These are phyloP conservation scores for Porites evermanni DNA, from an alignment of 92 coral and sea anemone species.

Conservation along the genomic window DNA sequence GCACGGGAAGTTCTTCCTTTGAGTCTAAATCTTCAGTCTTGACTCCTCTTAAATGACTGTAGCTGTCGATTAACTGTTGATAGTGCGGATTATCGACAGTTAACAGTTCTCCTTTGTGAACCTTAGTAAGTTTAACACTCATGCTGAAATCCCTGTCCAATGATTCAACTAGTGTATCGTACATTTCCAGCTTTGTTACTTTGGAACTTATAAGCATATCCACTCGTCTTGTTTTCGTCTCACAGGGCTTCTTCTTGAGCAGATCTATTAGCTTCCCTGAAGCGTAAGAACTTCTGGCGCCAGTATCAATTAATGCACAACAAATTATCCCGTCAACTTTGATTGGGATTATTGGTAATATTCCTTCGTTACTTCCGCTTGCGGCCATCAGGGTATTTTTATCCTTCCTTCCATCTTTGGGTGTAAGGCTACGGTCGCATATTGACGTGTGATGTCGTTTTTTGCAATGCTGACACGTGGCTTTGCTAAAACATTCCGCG, in stretches of 20 bases:
- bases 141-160: background rate
- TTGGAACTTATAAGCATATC: background rate
- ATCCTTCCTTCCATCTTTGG: background rate
- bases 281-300: background rate
- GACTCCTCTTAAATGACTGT: conserved; percentile 21
- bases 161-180: background rate
- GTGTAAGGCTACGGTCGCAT: background rate
- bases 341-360: background rate
- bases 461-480: background rate
- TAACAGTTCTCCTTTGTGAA: conserved; percentile 12
- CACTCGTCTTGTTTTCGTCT: no score
- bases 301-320: background rate
- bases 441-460: conserved; percentile 2
- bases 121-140: conserved; percentile 10
- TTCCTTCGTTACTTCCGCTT: background rate
- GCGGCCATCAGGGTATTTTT: background rate
- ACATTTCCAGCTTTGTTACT: background rate
- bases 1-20: conserved; percentile 14
- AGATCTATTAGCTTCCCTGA: background rate
- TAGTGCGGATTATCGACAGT: conserved; percentile 17
- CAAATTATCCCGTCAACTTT: background rate
- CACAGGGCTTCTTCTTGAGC: background rate
- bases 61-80: conserved; percentile 17
- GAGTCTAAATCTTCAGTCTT: conserved; percentile 16
- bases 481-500: background rate